Evolutionary conservation across 2,888 invertebrate species (phyloP), one percentile per base, ranked within the genome.

Genomic region (Netelia virgata): DNA sequence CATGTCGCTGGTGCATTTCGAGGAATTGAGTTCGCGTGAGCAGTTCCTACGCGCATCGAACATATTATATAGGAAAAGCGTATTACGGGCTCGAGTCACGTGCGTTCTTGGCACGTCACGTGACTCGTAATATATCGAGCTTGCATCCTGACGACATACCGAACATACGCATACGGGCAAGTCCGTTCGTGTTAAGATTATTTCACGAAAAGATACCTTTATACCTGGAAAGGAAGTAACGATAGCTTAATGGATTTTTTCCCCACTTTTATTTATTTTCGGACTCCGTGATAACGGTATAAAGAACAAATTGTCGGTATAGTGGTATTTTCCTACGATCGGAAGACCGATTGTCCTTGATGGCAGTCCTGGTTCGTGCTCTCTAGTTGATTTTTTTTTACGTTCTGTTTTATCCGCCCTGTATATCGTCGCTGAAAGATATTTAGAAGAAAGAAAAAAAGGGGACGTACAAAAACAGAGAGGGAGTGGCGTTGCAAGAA

Each of bases 81-180:
- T 75, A 75, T 75, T 81, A 81, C 75, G 36, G 55, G 57, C 57
- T 64, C 36, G 50, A 57, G 76, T 63, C 76, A 76, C 82, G 82
- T 76, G 75, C 64, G 18, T 11, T 36, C 36, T 57, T 63, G 14
- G n/a, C 59, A 76, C 47, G 70, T 82, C 82, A 82, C 82, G 76
- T 47, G 82, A 82, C 76, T 76, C 50, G 28, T 59, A 76, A 70
- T 76, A 76, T 76, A 69, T n/a, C 41, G n/a, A n/a, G 28, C 23
- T 59, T 23, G 63, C n/a, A 70, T 28, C 18, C 11, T 68, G 75
- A 16, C 55, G 14, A 57, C 47, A 66, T 63, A 64, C 23, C 16
- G 8, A 9, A 36, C n/a, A 18, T 36, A 63, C 14, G 6, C n/a
- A 16, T 53, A 14, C 20, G 28, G 41, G 47, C 1, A n/a, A 2